These are phyloP conservation scores for Genyomyrus donnyi DNA, from an alignment of 2,113 vertebrate species.

Conservation along the genomic window DNA sequence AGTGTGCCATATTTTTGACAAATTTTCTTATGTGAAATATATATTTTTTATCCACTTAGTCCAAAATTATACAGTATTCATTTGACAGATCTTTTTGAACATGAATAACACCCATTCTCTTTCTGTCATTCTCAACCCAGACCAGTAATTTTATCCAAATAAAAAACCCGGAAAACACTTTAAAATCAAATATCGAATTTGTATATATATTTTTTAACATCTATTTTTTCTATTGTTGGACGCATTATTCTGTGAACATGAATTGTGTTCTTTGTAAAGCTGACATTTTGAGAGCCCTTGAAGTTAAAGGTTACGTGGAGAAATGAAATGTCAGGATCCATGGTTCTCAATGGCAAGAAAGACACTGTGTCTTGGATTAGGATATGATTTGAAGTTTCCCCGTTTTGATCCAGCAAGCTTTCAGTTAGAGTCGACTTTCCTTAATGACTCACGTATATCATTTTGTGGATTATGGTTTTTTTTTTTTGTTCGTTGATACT, in stretches of 20 bases:
- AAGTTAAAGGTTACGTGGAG: constrained; percentile 21
- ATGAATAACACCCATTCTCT: constrained; percentile 13
- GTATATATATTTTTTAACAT: constrained; percentile 9
- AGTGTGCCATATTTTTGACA: constrained; percentile 33
- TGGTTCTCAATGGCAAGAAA: not conserved
- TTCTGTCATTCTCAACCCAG: constrained; percentile 15
- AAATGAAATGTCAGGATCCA: constrained; percentile 46
- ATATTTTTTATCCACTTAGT: constrained; percentile 17
- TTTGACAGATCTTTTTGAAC: constrained; percentile 3
- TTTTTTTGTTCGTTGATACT: not conserved
- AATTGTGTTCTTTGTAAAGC: constrained; percentile 21
- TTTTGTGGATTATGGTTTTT: not conserved
- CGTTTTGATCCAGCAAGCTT: not conserved
- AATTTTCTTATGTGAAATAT: constrained; percentile 22
- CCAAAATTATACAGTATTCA: constrained; percentile 23
- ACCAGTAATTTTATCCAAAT: constrained; percentile 1
- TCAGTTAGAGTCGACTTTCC: not conserved
- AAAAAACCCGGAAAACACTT: constrained; percentile 5
- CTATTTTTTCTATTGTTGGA: constrained; percentile 19
- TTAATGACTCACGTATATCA: not conserved
- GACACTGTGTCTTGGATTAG: constrained; percentile 2
- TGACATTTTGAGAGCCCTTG: constrained; percentile 25
- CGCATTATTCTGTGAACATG: constrained; percentile 23
- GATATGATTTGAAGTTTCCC: not conserved
- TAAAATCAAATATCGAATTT: constrained; percentile 12